phyloP scores from a whole-genome alignment of 92 coral and sea anemone genomes.

The Palythoa grandiflora region DNA sequence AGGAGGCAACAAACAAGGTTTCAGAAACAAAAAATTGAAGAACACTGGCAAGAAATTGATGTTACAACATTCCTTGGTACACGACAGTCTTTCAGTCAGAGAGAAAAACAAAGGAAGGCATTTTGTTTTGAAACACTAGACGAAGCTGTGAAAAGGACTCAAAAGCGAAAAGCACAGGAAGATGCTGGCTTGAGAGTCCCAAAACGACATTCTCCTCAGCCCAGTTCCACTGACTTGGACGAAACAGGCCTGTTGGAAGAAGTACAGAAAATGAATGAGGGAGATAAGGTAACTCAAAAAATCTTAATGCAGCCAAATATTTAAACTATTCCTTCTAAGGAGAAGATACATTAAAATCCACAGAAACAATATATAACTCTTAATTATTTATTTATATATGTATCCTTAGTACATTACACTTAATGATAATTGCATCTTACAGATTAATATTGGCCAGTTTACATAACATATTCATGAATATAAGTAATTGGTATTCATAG shows the following conservation, averaged over 20 bases:
- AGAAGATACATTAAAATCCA: neutral
- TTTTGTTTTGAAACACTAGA: neutral
- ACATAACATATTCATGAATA: too few species aligned
- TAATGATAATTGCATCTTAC: too few species aligned
- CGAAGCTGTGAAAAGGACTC: neutral
- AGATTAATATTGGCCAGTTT: too few species aligned
- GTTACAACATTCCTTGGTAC: conserved; percentile 42
- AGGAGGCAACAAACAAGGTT: conserved; percentile 33
- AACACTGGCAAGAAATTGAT: conserved; percentile 49
- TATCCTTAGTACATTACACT: too few species aligned
- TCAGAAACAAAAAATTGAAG: conserved; percentile 39
- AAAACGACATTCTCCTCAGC: conserved; percentile 31
- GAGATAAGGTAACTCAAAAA: conserved; percentile 23
- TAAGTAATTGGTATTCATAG: too few species aligned
- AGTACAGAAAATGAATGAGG: conserved; percentile 43
- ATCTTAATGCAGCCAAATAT: neutral
- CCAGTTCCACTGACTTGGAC: conserved; percentile 24
- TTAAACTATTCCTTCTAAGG: neutral
- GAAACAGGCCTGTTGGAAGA: conserved; percentile 44
- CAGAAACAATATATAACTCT: too few species aligned
- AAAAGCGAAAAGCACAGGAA: conserved; percentile 25
- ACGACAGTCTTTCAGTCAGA: conserved; percentile 32
- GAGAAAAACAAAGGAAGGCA: conserved; percentile 28
- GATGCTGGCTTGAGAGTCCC: conserved; percentile 32
- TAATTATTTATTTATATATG: too few species aligned